Evolutionary conservation across 2,113 vertebrate species (phyloP).

Genomic region (Heliornis fulica): DNA sequence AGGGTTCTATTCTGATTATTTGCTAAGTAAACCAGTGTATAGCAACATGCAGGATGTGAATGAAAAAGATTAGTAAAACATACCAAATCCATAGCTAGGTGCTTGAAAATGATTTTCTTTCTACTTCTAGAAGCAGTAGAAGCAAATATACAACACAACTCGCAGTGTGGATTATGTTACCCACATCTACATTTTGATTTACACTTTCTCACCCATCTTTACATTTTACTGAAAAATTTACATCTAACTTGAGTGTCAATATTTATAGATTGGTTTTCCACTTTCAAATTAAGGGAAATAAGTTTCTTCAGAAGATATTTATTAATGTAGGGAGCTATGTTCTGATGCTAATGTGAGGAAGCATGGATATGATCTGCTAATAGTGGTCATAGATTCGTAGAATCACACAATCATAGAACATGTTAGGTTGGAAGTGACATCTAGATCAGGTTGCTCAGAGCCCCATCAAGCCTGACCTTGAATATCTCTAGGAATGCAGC

Average conservation of each 20-base stretch:
- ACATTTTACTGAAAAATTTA: not conserved
- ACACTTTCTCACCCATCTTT: not conserved
- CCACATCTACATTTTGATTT: not conserved
- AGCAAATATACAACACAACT: not conserved
- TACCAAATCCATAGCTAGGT: not conserved
- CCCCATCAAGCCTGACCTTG: too few species aligned
- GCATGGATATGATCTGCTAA: not conserved
- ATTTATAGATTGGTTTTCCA: not conserved
- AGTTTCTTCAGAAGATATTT: not conserved
- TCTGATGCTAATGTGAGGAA: not conserved
- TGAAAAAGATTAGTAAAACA: not conserved
- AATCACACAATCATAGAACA: too few species aligned
- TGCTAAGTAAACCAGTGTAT: not conserved
- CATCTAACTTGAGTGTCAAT: not conserved
- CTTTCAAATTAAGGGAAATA: not conserved
- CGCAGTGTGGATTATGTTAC: not conserved
- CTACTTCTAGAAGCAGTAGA: not conserved
- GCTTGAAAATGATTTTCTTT: not conserved
- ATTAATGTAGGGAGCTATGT: not conserved
- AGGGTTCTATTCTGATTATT: not conserved
- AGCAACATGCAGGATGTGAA: not conserved
- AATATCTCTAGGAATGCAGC: too few species aligned
- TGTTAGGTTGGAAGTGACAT: too few species aligned
- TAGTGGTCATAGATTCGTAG: too few species aligned
- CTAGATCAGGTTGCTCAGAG: too few species aligned